phyloP scores from a whole-genome alignment of 2,888 invertebrate genomes.

The Sepiola atlantica region DNA sequence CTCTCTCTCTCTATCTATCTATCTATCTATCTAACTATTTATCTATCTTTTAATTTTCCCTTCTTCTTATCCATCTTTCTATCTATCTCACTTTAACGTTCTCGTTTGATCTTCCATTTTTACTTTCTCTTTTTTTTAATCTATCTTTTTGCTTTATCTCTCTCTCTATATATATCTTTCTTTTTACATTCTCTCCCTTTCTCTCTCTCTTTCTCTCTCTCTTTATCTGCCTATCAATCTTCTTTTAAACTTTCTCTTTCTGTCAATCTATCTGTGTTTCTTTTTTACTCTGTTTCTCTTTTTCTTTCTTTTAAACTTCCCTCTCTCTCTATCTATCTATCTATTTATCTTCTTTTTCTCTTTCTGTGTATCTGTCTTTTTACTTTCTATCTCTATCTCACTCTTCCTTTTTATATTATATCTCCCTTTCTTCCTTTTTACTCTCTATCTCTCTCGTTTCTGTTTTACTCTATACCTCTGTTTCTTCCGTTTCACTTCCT shows the following conservation, averaged over 20 bases:
- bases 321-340: background rate
- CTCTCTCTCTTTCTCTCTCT: background rate
- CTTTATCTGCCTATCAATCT: background rate
- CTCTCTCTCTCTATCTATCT: background rate
- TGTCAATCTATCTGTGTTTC: background rate
- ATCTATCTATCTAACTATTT: background rate
- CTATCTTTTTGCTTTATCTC: background rate
- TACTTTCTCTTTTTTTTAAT: too few species aligned
- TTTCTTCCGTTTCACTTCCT: background rate
- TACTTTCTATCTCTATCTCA: background rate
- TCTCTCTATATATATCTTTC: background rate
- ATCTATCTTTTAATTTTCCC: background rate
- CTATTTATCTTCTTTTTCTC: background rate
- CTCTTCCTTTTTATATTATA: background rate
- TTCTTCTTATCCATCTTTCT: background rate
- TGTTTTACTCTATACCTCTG: too few species aligned
- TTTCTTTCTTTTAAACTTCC: background rate
- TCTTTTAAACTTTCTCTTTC: background rate
- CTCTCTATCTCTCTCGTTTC: background rate
- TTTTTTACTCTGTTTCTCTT: background rate
- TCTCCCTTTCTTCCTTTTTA: background rate
- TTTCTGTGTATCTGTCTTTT: background rate
- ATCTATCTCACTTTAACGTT: background rate
- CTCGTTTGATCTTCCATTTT: too few species aligned
- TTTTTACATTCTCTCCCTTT: background rate